Evolutionary conservation across 2,888 invertebrate species (phyloP), one percentile per base, ranked within the genome.

Genomic region (Leuctra nigra): DNA sequence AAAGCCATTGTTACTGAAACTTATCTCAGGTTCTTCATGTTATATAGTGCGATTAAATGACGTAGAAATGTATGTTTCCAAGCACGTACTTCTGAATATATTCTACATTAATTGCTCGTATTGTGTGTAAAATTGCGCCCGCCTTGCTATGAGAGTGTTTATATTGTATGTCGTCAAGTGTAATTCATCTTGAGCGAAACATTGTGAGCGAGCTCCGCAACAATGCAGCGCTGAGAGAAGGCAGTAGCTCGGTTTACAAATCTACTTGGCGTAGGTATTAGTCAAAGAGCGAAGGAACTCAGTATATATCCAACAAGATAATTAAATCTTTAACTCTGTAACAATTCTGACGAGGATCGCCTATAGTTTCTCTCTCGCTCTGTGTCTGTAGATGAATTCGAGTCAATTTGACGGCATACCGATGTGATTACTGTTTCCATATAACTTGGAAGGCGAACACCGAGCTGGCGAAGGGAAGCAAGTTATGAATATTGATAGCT

Each of bases 1-100:
- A 23, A 9, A 44, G 44, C 13, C 44, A 44, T 50, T 35, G 50
- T 50, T 50, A 50, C 35, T 16, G 16, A 4, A 35, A 50, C 50
- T 50, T 35, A 33, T 50, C 33, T 50, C 50, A 18, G 20, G 35
- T 50, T 33, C 35, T 33, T 22, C 20, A 35, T 11, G n/a, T n/a
- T n/a, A n/a, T n/a, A n/a, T n/a, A n/a, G n/a, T n/a, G 35, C 16
- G 35, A 50, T 50, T 50, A 35, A 50, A 50, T 50, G 50, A 50
- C 35, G 33, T 22, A 9, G 50, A 50, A 50, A 50, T 50, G 50
- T 18, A 33, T 50, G 50, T 33, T 50, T 50, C 33, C 35, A 35
- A 50, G 50, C 35, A 35, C 35, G 35, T 18, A 6, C 29, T 33
- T 16, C 50, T 16, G 20, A 13, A 20, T 35, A 14, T 29, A 20